Base-by-base conservation (phyloP, 2,797 vertebrate genomes). In the Cirrhinus molitorella region DNA sequence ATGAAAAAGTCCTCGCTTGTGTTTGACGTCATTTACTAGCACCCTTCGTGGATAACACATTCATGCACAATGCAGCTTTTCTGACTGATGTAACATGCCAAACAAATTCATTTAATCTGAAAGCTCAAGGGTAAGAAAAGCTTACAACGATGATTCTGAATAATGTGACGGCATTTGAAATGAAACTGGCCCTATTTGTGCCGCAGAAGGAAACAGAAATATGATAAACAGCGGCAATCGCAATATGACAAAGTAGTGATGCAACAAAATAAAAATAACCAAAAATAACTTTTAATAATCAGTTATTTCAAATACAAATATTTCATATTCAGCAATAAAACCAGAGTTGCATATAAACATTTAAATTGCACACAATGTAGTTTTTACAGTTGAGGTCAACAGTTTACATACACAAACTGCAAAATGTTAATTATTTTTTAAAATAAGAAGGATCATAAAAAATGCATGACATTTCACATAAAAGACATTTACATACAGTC, bases 51-150 rank as follows among this genome's bases (percentile, higher is more conserved):
- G 43, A 34, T 28, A 25, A 78, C 25, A 49, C 19, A 21, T 49
- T 43, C 21, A 51, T 73, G 14, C 21, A 53, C 21, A 73, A 51
- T 63, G 28, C 16, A 74, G 45, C 21, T 37, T 75, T 66, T 57
- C 61, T 45, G 81, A 28, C 23, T 66, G 34, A 55, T 66, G 80
- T 37, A 65, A 74, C 45, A 66, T 40, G 71, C 23, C 57, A 82
- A 63, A 49, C 45, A 25, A 65, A 51, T 51, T 63, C 6, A 66
- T 53, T 65, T 61, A 47, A 45, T 59, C 8, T n/a, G 67, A 81
- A 61, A 81, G 28, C 61, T 66, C 31, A 79, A 67, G 63, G 77
- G 47, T 53, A 37, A 79, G 45, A 53, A 79, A 65, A 63, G 67
- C 37, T 53, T 53, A 67, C 11, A 14, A 2, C 9, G 4, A 57